phyloP scores from a whole-genome alignment of 2,797 vertebrate genomes.

The Trachurus trachurus region DNA sequence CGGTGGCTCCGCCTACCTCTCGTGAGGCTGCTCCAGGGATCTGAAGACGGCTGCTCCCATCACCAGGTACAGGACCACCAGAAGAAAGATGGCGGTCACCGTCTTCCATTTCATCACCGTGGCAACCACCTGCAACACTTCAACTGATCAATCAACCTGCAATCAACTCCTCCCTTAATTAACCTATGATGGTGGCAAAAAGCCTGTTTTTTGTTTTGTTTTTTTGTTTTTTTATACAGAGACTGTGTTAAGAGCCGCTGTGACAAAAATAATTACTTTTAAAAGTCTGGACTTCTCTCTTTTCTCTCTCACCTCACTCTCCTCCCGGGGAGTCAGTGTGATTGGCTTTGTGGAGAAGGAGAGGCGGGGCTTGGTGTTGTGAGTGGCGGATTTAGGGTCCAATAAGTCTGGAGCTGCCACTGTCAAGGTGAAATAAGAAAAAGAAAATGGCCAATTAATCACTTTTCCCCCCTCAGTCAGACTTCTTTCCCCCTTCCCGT shows the following conservation, averaged over 20 bases:
- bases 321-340: conserved; percentile 90
- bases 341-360: conserved; percentile 96
- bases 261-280: neutral
- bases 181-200: neutral
- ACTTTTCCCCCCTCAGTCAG: neutral
- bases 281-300: conserved; percentile 3
- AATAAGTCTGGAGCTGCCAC: conserved; percentile 98
- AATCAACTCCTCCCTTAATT: conserved; percentile 5
- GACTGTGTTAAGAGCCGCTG: no score
- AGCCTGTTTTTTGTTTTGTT: neutral
- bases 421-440: conserved; percentile 73
- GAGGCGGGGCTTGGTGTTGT: conserved; percentile 96
- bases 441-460: conserved; percentile 34
- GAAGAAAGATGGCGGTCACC: conserved; percentile 93
- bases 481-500: neutral
- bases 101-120: conserved; percentile 99
- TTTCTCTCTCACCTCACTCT: conserved; percentile 86
- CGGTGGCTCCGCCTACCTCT: conserved; percentile 82
- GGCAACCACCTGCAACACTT: conserved; percentile 83
- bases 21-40: conserved; percentile 94
- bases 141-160: conserved; percentile 51
- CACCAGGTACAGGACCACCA: conserved; percentile 96
- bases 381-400: conserved; percentile 96
- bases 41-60: conserved; percentile 96
- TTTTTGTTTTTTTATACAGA: neutral